phyloP scores from a whole-genome alignment of 2,888 invertebrate species.

The Hemithea aestivaria region DNA sequence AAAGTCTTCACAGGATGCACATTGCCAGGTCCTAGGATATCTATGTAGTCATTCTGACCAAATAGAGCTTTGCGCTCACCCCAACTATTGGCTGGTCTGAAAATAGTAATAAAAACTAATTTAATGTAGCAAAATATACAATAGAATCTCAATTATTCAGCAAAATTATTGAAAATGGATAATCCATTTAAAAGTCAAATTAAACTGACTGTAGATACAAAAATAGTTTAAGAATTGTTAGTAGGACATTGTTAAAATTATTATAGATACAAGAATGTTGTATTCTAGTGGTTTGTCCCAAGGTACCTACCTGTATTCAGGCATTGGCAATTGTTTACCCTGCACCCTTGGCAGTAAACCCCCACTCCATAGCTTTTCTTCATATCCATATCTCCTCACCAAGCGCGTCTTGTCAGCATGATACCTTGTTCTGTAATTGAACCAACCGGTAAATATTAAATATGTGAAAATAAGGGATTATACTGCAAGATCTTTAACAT shows the following conservation, averaged over 20 bases:
- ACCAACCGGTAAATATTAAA: conserved; percentile 4
- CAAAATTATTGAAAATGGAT: too few relatives aligned
- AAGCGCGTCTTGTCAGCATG: conserved; percentile 82
- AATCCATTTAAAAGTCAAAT: too few relatives aligned
- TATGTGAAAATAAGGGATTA: not conserved
- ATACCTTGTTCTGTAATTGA: conserved; percentile 70
- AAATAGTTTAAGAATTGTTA: too few relatives aligned
- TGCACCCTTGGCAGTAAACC: conserved; percentile 85
- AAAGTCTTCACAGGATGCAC: conserved; percentile 90
- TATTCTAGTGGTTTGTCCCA: too few relatives aligned
- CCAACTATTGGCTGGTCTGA: conserved; percentile 87
- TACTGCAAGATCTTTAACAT: conserved; percentile 1
- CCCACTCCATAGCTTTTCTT: conserved; percentile 81
- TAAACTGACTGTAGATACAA: not conserved
- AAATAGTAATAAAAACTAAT: conserved; percentile 30
- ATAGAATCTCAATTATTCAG: too few relatives aligned
- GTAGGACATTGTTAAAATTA: too few relatives aligned
- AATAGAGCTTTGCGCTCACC: conserved; percentile 87
- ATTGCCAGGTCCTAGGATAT: conserved; percentile 92
- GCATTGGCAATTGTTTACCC: conserved; percentile 80
- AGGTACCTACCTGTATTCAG: conserved; percentile 78
- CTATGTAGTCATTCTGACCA: conserved; percentile 98
- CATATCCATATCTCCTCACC: conserved; percentile 84
- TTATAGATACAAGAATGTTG: too few relatives aligned
- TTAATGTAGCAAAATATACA: too few relatives aligned